Conservation (phyloP, 2,113 vertebrate genomes). For the Elanus axillaris region DNA sequence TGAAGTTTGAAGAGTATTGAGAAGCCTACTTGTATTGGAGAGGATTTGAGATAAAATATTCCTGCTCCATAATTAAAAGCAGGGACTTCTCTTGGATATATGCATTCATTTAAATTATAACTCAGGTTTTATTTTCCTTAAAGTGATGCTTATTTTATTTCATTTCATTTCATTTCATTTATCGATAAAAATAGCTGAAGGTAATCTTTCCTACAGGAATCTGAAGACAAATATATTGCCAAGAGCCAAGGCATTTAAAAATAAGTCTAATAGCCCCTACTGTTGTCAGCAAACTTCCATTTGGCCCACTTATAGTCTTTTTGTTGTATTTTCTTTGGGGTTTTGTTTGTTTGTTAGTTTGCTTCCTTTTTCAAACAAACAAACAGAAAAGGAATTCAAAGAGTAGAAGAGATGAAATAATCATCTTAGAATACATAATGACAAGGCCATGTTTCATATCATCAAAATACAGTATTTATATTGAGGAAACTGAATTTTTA, state of each 20-base stretch:
- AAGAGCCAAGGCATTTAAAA: neutral
- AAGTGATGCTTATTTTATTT: neutral
- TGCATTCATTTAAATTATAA: neutral
- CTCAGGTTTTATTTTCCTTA: neutral
- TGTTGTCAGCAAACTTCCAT: neutral
- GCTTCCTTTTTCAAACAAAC: neutral
- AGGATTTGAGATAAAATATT: neutral
- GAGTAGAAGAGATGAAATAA: neutral
- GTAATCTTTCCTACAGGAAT: neutral
- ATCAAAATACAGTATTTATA: slow-evolving; percentile 5
- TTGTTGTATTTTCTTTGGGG: neutral
- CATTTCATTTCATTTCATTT: neutral
- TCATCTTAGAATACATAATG: neutral
- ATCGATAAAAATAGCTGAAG: neutral
- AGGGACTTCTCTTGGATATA: neutral
- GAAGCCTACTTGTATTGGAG: fast-evolving
- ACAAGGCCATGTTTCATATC: neutral
- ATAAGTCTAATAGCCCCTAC: neutral
- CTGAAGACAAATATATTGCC: neutral
- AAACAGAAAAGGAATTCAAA: neutral
- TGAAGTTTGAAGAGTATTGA: neutral
- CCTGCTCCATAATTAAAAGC: neutral
- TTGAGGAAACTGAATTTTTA: neutral
- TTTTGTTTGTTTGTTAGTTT: neutral
- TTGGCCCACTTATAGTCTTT: neutral